Base-by-base conservation (phyloP, 2,797 vertebrate genomes). In the Falco rusticolus region DNA sequence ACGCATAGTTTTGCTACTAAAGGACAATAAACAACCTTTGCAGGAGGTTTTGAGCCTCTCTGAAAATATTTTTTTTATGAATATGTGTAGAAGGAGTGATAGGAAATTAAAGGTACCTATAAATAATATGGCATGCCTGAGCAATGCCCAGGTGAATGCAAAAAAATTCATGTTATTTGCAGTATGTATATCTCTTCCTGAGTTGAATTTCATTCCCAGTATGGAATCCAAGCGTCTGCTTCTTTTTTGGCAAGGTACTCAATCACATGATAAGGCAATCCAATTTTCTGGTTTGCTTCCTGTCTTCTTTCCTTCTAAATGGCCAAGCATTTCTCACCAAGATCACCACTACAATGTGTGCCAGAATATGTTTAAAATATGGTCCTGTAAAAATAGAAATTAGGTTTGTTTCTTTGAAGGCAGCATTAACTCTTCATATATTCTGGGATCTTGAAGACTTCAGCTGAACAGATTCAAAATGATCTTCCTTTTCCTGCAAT, bases 391-490 rank as follows among this genome's bases (percentile, higher is more conserved):
- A 97, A 97, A 97, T 93, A 97, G 91, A 97, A 94, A 97, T 95
- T 88, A 76, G 71, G 80, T 94, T 97, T 97, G 72, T 97, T 87
- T 96, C 90, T 97, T 94, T 97, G 94, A 97, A 97, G 95, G 96
- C 96, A 97, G 95, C 72, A 87, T 81, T 84, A 89, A 87, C 89
- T 95, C 97, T 96, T 98, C 98, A 98, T 98, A 98, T 98, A 98
- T 98, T 98, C 94, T 98, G 98, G 65, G 98, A 96, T 96, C 98
- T 98, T 95, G 99, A 99, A 19, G 99, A 99, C 97, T 99, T 99
- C 87, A 99, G 98, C 89, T 99, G 99, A 96, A 99, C 98, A 31
- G 99, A 99, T 97, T 99, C 99, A 94, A 99, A 99, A 95, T 97
- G 96, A 91, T 99, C 98, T 91, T 99, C 98, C 71, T 99, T 99